phyloP scores from a whole-genome alignment of 2,888 invertebrate species.

The Drosophila colorata region DNA sequence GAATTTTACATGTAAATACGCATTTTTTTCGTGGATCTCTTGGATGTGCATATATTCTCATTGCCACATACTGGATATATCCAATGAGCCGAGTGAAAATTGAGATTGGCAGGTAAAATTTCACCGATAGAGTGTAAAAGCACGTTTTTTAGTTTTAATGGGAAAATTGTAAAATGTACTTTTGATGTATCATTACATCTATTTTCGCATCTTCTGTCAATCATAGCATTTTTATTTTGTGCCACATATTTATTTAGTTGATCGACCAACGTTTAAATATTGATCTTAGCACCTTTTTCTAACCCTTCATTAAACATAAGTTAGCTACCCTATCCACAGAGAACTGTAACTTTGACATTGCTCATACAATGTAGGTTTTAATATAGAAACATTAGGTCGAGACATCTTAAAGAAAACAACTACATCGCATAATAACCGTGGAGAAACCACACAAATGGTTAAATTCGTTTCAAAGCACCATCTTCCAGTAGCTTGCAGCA shows the following conservation, averaged over 20 bases:
- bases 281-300: constrained; percentile 45
- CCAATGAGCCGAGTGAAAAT: constrained; percentile 90
- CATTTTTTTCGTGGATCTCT: constrained; percentile 90
- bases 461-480: no score
- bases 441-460: no score
- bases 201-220: constrained; percentile 73
- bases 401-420: no score
- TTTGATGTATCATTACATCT: constrained; percentile 26
- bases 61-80: constrained; percentile 92
- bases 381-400: no score
- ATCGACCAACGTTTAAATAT: constrained; percentile 32
- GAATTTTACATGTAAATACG: constrained; percentile 92
- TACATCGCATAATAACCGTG: no score
- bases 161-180: constrained; percentile 88
- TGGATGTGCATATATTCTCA: constrained; percentile 90
- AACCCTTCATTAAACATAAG: constrained; percentile 89
- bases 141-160: constrained; percentile 89
- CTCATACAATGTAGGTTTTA: no score
- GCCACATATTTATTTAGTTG: constrained; percentile 7
- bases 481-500: no score
- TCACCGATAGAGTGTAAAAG: constrained; percentile 91
- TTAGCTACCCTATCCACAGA: no score
- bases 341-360: no score
- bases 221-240: constrained; percentile 17
- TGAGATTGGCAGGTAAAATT: constrained; percentile 88